A percentile compares a stretch with the other conserved stretches of the same genome.
phyloP scores from a whole-genome alignment of 2,888 invertebrate species.

The Corbicula japonica region DNA sequence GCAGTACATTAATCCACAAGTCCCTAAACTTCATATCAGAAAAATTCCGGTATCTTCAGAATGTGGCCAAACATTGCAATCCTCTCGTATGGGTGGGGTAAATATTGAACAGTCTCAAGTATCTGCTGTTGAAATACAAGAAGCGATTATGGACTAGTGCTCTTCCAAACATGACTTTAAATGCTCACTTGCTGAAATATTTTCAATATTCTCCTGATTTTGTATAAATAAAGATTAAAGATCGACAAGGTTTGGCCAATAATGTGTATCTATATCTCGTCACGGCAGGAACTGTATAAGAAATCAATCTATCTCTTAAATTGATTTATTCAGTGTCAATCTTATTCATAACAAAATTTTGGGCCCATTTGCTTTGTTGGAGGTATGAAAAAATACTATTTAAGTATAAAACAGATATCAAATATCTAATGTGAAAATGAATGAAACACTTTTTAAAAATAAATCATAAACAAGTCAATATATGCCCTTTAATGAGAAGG shows the following conservation, averaged over 20 bases:
- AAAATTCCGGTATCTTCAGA: not conserved
- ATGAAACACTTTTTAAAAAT: too few species aligned
- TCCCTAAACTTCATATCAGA: not conserved
- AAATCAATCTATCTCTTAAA: slow-evolving; percentile 8
- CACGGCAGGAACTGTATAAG: slow-evolving; percentile 10
- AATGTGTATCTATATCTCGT: slow-evolving; percentile 16
- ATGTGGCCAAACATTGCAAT: slow-evolving; percentile 5
- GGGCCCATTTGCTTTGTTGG: too few species aligned
- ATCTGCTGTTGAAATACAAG: slow-evolving; percentile 38
- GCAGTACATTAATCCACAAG: not conserved
- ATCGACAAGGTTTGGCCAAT: slow-evolving; percentile 21
- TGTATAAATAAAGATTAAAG: slow-evolving; percentile 32
- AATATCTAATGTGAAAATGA: too few species aligned
- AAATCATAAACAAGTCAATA: too few species aligned
- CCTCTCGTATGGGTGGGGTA: slow-evolving; percentile 10
- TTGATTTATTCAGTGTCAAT: not conserved
- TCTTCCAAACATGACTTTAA: slow-evolving; percentile 34
- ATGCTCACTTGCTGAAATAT: slow-evolving; percentile 39
- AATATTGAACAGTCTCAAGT: slow-evolving; percentile 4
- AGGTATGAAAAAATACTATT: too few species aligned
- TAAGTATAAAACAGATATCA: too few species aligned
- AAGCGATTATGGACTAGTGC: slow-evolving; percentile 42
- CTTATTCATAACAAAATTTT: too few species aligned
- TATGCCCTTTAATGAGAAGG: too few species aligned
- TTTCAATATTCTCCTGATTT: slow-evolving; percentile 42